phyloP scores from a whole-genome alignment of 1,140 invertebrate species.

The Zaprionus davidi region DNA sequence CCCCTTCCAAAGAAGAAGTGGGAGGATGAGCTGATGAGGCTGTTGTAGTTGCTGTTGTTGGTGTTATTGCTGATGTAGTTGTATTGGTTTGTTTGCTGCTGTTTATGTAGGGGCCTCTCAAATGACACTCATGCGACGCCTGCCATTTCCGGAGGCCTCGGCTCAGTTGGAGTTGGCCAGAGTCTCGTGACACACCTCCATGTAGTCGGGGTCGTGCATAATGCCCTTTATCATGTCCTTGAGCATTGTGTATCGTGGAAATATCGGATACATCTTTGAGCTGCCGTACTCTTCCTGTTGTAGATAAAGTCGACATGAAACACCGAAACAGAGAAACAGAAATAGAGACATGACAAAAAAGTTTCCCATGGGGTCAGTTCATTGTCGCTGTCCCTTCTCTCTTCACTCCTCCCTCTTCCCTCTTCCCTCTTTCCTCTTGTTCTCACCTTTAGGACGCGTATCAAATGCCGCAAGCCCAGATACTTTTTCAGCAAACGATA shows the following conservation, averaged over 20 bases:
- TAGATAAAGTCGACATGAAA: conserved; percentile 1
- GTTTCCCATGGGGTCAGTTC: conserved; percentile 15
- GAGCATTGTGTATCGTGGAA: conserved; percentile 95
- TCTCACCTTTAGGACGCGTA: conserved; percentile 93
- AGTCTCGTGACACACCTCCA: conserved; percentile 96
- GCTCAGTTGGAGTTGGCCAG: conserved; percentile 82
- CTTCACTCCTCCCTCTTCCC: not conserved
- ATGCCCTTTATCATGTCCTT: conserved; percentile 98
- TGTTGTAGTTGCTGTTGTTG: conserved; percentile 33
- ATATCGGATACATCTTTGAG: conserved; percentile 96
- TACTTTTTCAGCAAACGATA: conserved; percentile 96
- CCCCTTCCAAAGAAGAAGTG: conserved; percentile 3
- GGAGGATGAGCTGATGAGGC: conserved; percentile 37
- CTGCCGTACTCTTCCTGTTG: conserved; percentile 92
- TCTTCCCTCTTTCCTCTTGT: not conserved
- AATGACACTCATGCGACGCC: conserved; percentile 82
- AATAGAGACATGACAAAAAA: conserved; percentile 28
- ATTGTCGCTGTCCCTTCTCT: not conserved
- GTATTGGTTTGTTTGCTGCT: conserved; percentile 23
- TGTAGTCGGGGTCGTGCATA: conserved; percentile 96
- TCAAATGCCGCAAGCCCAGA: conserved; percentile 93
- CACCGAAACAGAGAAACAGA: conserved; percentile 15
- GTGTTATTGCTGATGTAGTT: conserved; percentile 16
- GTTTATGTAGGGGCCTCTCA: conserved; percentile 59
- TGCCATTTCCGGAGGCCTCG: conserved; percentile 81